Evolutionary conservation across 2,113 vertebrate genomes (phyloP).

Genomic region (Semnornis frantzii): DNA sequence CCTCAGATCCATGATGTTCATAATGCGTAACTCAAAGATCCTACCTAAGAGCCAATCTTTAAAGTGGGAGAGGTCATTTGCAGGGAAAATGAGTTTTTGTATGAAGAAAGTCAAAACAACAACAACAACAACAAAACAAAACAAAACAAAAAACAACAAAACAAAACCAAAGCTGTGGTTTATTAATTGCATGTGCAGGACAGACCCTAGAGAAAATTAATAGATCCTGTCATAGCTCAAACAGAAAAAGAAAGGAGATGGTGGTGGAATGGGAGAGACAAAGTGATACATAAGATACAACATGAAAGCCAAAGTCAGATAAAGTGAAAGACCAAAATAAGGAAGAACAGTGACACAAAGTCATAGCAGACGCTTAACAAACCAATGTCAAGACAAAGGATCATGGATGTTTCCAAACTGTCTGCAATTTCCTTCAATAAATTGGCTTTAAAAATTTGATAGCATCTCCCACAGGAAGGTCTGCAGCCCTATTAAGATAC

Average conservation of each 20-base stretch:
- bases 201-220: background rate
- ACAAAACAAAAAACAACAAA: too few relatives aligned
- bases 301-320: conserved; percentile 1
- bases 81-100: background rate
- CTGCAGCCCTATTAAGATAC: background rate
- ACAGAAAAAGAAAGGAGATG: background rate
- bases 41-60: background rate
- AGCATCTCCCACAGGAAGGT: background rate
- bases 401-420: conserved; percentile 45
- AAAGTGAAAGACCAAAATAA: conserved; percentile 3
- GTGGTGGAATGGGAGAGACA: background rate
- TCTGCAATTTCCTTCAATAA: conserved; percentile 38
- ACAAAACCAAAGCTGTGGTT: background rate
- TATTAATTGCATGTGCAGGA: background rate
- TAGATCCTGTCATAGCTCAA: background rate
- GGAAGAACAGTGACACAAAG: background rate
- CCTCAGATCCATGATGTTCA: background rate
- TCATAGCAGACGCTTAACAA: background rate
- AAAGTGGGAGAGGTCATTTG: background rate
- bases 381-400: conserved; percentile 19
- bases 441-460: conserved; percentile 23
- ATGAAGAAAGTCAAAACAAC: background rate
- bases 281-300: background rate
- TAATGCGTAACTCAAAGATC: background rate
- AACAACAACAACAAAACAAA: background rate